Conservation (phyloP, 2,888 invertebrate species). For the Ceriagrion tenellum region DNA sequence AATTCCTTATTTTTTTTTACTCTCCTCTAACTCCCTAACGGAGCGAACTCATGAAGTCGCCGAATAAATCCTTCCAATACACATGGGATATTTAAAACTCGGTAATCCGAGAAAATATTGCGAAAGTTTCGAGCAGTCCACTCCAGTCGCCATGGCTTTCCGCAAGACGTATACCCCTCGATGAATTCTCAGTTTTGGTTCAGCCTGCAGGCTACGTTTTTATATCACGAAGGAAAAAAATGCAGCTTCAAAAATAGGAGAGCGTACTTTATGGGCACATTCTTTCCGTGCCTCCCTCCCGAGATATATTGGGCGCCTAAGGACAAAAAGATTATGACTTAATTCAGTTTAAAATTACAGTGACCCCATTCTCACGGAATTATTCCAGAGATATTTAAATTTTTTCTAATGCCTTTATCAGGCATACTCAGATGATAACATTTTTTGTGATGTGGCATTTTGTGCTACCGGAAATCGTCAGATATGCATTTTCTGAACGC, state of each 20-base stretch:
- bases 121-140: not conserved
- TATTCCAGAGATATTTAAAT: too few species aligned
- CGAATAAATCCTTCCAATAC: constrained; percentile 16
- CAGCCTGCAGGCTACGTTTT: not conserved
- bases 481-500: too few species aligned
- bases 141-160: not conserved
- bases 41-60: not conserved
- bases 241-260: not conserved
- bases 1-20: not conserved
- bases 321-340: too few species aligned
- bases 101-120: constrained; percentile 22
- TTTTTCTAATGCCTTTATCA: too few species aligned
- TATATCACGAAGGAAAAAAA: not conserved
- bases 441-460: too few species aligned
- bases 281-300: not conserved
- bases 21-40: not conserved
- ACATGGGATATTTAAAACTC: constrained; percentile 8
- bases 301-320: too few species aligned
- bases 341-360: too few species aligned
- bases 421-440: too few species aligned
- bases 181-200: not conserved
- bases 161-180: not conserved
- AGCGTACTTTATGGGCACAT: not conserved
- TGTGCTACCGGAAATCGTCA: too few species aligned
- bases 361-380: too few species aligned